Base-by-base conservation (phyloP, 2,797 vertebrate genomes). In the Sitta carolinensis region DNA sequence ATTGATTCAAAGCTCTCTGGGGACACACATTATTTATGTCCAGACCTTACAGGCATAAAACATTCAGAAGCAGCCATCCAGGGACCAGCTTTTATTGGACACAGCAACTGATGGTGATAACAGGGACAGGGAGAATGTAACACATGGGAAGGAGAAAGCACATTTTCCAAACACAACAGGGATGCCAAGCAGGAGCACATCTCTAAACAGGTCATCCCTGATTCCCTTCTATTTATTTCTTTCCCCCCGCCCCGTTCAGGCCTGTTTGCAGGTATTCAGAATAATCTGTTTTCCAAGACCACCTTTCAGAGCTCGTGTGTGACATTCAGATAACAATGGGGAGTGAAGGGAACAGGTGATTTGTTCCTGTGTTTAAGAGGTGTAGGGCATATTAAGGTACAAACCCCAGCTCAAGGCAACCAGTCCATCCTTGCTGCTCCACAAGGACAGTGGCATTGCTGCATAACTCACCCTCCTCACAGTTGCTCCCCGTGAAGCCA, bases 401-500 rank as follows among this genome's bases (percentile, higher is more conserved):
- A 74, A 83, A 83, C 3, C 22, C 47, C 69, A 87, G 7, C 29
- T 64, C 54, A 63, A 38, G 26, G 13, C 64, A 87, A 30, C n/a
- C 40, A 26, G n/a, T 22, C 32, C 67, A 76, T 45, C 54, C 34
- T 38, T 13, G 38, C 34, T 43, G 58, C 50, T 84, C 52, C 11
- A 2, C 3, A 34, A 50, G 47, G 20, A 23, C 20, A 29, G 18
- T 10, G 8, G 5, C 3, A 0, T 3, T 22, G 43, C 67, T 72
- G 30, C 12, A 18, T 36, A 36, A 97, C 98, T 98, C 90, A 99
- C 99, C 99, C 91, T 99, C 98, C 11, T 98, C 98, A 84, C 99
- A 99, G 97, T 99, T 98, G 80, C 98, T 98, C 94, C 99, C 99
- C 0, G 98, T 98, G 94, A 99, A 99, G n/a, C 99, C 99, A 8